A percentile compares a stretch with the other conserved stretches of the same genome.
These are phyloP conservation scores for Trachelipus rathkii DNA, from an alignment of 1,140 invertebrate genomes.

Conservation along the genomic window DNA sequence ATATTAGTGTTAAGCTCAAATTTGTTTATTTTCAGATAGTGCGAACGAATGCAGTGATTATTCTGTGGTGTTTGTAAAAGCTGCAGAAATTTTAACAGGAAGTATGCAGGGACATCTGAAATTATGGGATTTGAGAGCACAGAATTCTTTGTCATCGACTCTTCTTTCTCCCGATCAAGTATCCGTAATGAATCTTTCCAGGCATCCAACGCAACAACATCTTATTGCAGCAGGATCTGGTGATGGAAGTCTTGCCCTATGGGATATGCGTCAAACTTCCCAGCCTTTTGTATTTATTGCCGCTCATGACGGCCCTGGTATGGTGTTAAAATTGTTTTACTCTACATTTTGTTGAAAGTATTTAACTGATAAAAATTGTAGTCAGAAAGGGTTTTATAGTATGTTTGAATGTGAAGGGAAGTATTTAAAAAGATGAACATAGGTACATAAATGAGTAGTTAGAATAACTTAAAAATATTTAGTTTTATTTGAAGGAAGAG, in stretches of 20 bases:
- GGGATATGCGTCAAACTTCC: conserved; percentile 76
- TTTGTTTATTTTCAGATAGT: conserved; percentile 55
- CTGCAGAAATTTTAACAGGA: conserved; percentile 71
- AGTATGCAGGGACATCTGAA: conserved; percentile 81
- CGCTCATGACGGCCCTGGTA: conserved; percentile 66
- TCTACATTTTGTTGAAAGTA: too few species aligned
- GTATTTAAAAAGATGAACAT: too few species aligned
- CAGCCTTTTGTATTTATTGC: conserved; percentile 73
- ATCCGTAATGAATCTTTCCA: conserved; percentile 66
- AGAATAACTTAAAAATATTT: too few species aligned
- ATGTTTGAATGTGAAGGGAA: too few species aligned
- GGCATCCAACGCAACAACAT: conserved; percentile 80
- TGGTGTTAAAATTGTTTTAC: background rate
- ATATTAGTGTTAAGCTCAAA: background rate
- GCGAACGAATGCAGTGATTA: conserved; percentile 75
- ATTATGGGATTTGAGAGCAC: conserved; percentile 69
- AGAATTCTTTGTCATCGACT: background rate
- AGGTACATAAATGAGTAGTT: too few species aligned
- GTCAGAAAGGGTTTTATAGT: too few species aligned
- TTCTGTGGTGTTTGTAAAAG: conserved; percentile 69
- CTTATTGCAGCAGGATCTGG: conserved; percentile 76
- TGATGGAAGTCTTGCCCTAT: conserved; percentile 74
- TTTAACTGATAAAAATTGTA: too few species aligned
- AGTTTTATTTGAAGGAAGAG: too few species aligned
- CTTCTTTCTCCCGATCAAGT: conserved; percentile 48